A percentile compares a stretch with the other conserved stretches of the same genome.
These are phyloP conservation scores for Engystomops pustulosus DNA, from an alignment of 2,113 vertebrate species.

Conservation along the genomic window DNA sequence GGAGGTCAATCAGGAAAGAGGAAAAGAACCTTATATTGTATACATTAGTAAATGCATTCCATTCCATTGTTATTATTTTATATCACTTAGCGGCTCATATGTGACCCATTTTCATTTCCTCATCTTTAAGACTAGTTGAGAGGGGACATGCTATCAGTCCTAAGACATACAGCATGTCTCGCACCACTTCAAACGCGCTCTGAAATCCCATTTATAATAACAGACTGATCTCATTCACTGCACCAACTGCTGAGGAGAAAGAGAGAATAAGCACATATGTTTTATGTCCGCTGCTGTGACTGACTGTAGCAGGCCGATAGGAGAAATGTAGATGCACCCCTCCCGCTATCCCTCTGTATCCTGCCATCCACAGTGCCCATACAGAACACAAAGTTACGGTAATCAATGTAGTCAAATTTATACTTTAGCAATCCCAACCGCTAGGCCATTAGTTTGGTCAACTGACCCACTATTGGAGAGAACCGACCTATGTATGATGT, in stretches of 20 bases:
- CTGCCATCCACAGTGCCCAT: too few relatives aligned
- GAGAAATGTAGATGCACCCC: slow-evolving; percentile 39
- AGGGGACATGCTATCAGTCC: slow-evolving; percentile 57
- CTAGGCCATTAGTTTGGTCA: neutral
- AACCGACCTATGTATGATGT: too few relatives aligned
- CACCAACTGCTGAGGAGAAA: slow-evolving; percentile 57
- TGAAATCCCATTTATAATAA: slow-evolving; percentile 63
- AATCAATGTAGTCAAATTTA: neutral
- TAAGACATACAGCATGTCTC: slow-evolving; percentile 48
- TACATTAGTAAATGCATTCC: slow-evolving; percentile 55
- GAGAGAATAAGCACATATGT: slow-evolving; percentile 57
- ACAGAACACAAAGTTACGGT: neutral
- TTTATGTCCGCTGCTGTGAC: slow-evolving; percentile 59
- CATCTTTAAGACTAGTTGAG: slow-evolving; percentile 60
- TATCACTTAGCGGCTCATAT: slow-evolving; percentile 62
- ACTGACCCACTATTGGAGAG: neutral
- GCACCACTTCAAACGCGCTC: slow-evolving; percentile 66
- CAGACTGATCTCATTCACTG: slow-evolving; percentile 63
- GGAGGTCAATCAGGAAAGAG: slow-evolving; percentile 58
- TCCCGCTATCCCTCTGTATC: neutral
- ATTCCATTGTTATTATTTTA: slow-evolving; percentile 61
- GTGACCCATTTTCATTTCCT: slow-evolving; percentile 64
- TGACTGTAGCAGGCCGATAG: slow-evolving; percentile 28
- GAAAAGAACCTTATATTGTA: slow-evolving; percentile 61
- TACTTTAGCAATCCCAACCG: neutral